phyloP scores from a whole-genome alignment of 1,140 invertebrate species.

The Formica selysi region DNA sequence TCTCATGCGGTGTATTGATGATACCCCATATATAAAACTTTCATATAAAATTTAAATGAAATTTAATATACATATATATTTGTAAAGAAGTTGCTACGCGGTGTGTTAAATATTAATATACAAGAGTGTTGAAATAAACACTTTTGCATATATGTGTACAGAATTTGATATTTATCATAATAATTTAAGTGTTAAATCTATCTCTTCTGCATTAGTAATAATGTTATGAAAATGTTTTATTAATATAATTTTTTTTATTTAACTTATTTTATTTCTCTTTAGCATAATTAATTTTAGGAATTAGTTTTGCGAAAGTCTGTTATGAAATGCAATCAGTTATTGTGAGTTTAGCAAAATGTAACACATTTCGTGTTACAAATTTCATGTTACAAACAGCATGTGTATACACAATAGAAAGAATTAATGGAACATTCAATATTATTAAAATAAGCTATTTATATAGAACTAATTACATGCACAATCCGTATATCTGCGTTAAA shows the following conservation, averaged over 20 bases:
- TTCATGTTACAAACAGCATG: neutral
- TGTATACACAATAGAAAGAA: neutral
- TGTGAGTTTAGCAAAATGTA: neutral
- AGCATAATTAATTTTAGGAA: neutral
- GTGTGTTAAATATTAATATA: neutral
- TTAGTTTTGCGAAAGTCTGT: neutral
- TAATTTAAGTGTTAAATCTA: neutral
- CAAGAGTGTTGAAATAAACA: neutral
- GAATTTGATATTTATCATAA: neutral
- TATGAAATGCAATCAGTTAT: neutral
- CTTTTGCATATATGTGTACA: neutral
- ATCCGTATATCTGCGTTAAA: neutral
- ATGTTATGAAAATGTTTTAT: no score
- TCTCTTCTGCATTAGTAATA: neutral
- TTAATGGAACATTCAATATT: slow-evolving; percentile 11
- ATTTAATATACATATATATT: neutral
- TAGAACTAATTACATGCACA: neutral
- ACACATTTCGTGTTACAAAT: neutral
- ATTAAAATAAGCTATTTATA: slow-evolving; percentile 22
- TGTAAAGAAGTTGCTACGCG: neutral
- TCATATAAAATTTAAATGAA: neutral
- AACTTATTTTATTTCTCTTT: no score
- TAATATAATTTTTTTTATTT: no score
- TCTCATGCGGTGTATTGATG: neutral
- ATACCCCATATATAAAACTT: neutral